Evolutionary conservation across 2,888 invertebrate species (phyloP), one percentile per base, ranked within the genome.

Genomic region (Pegoplata infirma): DNA sequence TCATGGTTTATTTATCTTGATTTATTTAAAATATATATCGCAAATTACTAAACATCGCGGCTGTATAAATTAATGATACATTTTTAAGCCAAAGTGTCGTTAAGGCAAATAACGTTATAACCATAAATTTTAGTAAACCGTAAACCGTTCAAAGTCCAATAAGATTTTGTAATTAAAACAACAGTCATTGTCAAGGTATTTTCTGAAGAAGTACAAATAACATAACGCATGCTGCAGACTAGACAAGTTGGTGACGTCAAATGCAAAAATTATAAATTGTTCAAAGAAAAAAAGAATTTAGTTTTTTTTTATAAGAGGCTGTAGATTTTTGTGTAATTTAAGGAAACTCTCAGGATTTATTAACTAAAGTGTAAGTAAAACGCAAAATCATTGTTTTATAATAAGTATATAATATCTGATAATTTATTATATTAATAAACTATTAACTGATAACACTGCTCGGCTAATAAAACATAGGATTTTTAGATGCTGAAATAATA

Each of bases 321-420:
- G 23, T 12, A 3, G 19, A 3, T 21, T 5, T 17, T 17, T 40
- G 19, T 3, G 12, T 44, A 46, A 36, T 21, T 16, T 19, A 0
- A 8, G 14, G 28, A 28, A 46, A 46, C 28, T 32, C 21, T 19
- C 16, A 51, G 25, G 28, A 46, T 19, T 21, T 5, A 16, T 14
- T 55, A 53, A 71, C 23, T 8, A n/a, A 53, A 55, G 16, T 46
- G 71, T 71, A 55, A 71, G 71, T 59, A 2, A 16, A n/a, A n/a
- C n/a, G n/a, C n/a, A n/a, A n/a, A n/a, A n/a, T n/a, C n/a, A n/a
- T n/a, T n/a, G n/a, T n/a, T n/a, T n/a, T n/a, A n/a, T n/a, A n/a
- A n/a, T n/a, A n/a, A n/a, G n/a, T n/a, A n/a, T n/a, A n/a, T n/a
- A n/a, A n/a, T n/a, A n/a, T n/a, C 6, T 23, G 23, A 6, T 5